Evolutionary conservation across 2,797 vertebrate species (phyloP).

Genomic region (Phalloptychus januarius): DNA sequence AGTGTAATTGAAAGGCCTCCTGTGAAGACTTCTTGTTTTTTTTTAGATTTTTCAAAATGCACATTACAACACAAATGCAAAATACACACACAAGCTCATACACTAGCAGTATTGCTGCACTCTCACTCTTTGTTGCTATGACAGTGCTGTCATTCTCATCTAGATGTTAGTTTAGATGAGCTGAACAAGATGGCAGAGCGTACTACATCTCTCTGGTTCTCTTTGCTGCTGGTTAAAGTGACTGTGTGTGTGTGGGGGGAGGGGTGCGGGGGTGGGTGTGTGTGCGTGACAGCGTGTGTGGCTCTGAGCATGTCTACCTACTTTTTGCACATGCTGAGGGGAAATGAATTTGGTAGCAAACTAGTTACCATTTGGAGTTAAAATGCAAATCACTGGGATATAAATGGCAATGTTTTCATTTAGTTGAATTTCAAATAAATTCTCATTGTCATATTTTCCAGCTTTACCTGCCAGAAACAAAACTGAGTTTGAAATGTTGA

Average conservation of each 20-base stretch:
- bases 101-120: neutral
- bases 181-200: conserved; percentile 37
- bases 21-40: conserved; percentile 2
- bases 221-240: conserved; percentile 16
- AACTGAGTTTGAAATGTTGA: neutral
- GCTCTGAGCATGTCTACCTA: neutral
- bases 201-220: conserved; percentile 18
- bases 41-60: conserved; percentile 17
- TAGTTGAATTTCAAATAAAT: neutral
- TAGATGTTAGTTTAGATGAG: conserved; percentile 25
- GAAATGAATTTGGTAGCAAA: neutral
- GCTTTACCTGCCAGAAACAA: neutral
- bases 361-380: neutral
- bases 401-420: neutral
- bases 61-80: conserved; percentile 6
- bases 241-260: conserved; percentile 7
- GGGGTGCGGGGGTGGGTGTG: too few relatives aligned
- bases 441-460: neutral
- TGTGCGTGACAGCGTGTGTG: conserved; percentile 9
- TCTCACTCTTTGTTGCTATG: conserved; percentile 38
- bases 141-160: conserved; percentile 36
- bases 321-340: neutral
- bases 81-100: conserved; percentile 6
- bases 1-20: conserved; percentile 41
- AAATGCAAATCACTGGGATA: neutral